Evolutionary conservation across 1,140 invertebrate species (phyloP), one percentile per base, ranked within the genome.

Genomic region (Ctenoplectra terminalis): DNA sequence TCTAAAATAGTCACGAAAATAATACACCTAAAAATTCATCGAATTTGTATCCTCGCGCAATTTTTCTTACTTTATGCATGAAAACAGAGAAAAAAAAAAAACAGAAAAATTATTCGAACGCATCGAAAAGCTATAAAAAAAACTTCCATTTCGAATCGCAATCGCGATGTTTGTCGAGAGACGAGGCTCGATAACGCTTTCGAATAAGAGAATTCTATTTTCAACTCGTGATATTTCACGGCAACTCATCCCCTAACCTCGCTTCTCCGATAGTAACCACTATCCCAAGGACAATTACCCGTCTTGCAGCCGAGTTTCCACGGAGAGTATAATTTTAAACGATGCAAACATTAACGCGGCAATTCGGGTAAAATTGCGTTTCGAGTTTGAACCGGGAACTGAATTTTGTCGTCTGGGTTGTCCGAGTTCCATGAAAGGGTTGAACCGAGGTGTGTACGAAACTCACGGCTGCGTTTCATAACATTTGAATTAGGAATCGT

Each of bases 211-310:
- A 78, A 20, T 66, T 77, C 23, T 40, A 29, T 29, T 72, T 60
- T 48, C 74, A 60, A 52, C 71, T 46, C n/a, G 29, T 50, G n/a
- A 83, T 72, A 71, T 77, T 83, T 83, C 37, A 56, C 37, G 15
- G 31, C 26, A 9, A 0, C n/a, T 20, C 34, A 1, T 13, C 6
- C 8, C 17, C 2, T 11, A 11, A 7, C 29, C 20, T 11, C 26
- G 23, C 5, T 61, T 61, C 2, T 17, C 23, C 43, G 13, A 61
- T 61, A 34, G 13, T 2, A 15, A 2, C 5, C 34, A 17, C 13
- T 2, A 7, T 3, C 15, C 40, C 13, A 48, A 61, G 58, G n/a
- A 61, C 56, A 26, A n/a, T 61, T 7, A 61, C 29, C 13, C 29
- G 40, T 15, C 29, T 46, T 48, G 20, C 37, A 3, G 29, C 17